These are phyloP conservation scores for Pongo pygmaeus DNA, from an alignment of 2,113 vertebrate genomes.

Conservation along the genomic window DNA sequence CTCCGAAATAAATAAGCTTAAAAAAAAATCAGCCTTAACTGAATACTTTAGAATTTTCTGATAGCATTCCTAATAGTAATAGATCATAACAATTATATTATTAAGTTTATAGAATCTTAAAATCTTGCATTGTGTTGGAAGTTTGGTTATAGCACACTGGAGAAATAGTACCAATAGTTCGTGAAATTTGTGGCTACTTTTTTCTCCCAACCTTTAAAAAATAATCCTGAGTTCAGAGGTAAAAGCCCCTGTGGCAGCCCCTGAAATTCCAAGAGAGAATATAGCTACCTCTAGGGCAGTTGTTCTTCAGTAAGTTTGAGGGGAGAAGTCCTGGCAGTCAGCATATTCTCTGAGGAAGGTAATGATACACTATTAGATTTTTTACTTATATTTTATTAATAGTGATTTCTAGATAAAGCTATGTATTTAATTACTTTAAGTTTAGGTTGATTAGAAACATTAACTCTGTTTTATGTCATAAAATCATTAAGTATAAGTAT, in stretches of 20 bases:
- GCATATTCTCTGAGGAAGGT: background rate
- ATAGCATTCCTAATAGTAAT: constrained; percentile 38
- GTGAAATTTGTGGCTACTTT: constrained; percentile 17
- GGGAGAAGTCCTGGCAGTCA: background rate
- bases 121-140: constrained; percentile 38
- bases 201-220: background rate
- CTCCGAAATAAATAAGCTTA: constrained; percentile 2
- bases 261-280: constrained; percentile 27
- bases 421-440: background rate
- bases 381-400: background rate
- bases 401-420: constrained; percentile 21
- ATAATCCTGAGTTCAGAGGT: background rate
- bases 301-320: background rate
- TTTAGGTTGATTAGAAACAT: constrained; percentile 23
- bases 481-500: background rate
- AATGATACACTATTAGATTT: background rate
- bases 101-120: constrained; percentile 13
- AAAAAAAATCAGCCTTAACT: background rate
- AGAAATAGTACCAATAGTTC: background rate
- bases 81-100: constrained; percentile 12
- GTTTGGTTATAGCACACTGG: background rate
- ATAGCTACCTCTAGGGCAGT: background rate
- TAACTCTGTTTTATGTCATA: background rate
- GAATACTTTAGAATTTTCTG: constrained; percentile 49
- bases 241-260: background rate